These are phyloP conservation scores for Halcyon senegalensis DNA, from an alignment of 2,113 vertebrate species.

Conservation along the genomic window DNA sequence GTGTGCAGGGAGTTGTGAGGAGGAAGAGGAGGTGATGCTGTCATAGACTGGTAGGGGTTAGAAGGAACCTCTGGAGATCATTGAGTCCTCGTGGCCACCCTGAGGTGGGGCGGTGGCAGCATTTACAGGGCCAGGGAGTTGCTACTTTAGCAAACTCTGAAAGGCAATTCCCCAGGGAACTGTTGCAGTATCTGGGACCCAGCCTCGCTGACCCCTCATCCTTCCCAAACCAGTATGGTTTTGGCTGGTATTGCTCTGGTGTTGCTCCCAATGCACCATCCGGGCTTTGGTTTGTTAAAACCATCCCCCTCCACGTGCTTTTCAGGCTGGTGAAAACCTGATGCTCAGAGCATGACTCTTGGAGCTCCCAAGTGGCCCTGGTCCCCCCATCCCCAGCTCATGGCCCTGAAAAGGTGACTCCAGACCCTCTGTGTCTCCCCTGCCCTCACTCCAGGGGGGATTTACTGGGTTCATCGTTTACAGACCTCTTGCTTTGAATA, in stretches of 20 bases:
- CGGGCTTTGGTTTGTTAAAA: not conserved
- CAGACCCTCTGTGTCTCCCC: not conserved
- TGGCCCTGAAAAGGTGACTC: not conserved
- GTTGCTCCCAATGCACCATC: not conserved
- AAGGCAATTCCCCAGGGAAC: accelerated
- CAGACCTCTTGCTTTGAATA: slow-evolving; percentile 23
- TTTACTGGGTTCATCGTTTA: not conserved
- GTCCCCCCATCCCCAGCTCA: not conserved
- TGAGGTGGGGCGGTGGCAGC: not conserved
- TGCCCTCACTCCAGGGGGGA: not conserved
- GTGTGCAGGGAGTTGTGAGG: not conserved
- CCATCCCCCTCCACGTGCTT: accelerated
- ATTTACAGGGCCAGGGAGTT: accelerated
- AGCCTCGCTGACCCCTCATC: accelerated
- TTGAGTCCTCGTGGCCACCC: not conserved
- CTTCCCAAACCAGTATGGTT: not conserved
- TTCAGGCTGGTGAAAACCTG: not conserved
- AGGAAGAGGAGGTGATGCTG: not conserved
- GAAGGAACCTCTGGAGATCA: too few relatives aligned
- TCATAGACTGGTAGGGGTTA: too few relatives aligned
- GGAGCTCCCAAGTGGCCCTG: not conserved
- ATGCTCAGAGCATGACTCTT: accelerated
- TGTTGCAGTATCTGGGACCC: not conserved
- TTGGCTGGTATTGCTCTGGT: accelerated
- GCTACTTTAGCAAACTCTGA: not conserved